Evolutionary conservation across 2,797 vertebrate species (phyloP).

Genomic region (Propithecus perrieri): DNA sequence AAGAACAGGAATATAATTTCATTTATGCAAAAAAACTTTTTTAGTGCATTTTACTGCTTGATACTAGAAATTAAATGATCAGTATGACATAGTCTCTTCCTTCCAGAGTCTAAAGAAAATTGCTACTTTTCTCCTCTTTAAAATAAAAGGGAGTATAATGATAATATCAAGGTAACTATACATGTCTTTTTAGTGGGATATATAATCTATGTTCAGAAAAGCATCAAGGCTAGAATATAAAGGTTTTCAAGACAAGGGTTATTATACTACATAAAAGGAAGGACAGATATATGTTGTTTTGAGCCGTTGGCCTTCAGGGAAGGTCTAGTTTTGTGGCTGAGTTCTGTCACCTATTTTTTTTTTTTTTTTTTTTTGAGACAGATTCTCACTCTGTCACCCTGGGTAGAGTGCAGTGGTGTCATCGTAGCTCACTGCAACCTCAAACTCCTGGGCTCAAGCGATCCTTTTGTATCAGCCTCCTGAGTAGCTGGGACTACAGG

Average conservation of each 20-base stretch:
- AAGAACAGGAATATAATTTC: conserved; percentile 37
- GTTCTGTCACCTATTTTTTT: neutral
- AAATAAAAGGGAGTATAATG: conserved; percentile 26
- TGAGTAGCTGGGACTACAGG: neutral
- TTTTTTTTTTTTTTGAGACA: neutral
- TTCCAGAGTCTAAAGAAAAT: neutral
- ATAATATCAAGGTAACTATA: neutral
- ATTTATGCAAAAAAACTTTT: neutral
- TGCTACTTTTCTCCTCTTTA: conserved; percentile 1
- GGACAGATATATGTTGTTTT: neutral
- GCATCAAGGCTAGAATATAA: neutral
- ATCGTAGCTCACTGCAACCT: neutral
- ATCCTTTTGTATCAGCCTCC: neutral
- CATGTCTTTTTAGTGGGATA: neutral
- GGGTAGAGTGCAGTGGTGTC: neutral
- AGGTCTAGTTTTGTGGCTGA: neutral
- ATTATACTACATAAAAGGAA: neutral
- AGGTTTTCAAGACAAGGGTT: neutral
- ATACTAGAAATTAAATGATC: conserved; percentile 13
- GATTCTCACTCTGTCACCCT: neutral
- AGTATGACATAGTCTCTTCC: neutral
- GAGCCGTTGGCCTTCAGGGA: neutral
- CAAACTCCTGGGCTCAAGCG: neutral
- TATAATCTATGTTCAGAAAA: neutral
- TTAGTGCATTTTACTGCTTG: neutral